A percentile compares a stretch with the other conserved stretches of the same genome.
Evolutionary conservation across 2,888 invertebrate species (phyloP).

Genomic region (Athetis lepigone): DNA sequence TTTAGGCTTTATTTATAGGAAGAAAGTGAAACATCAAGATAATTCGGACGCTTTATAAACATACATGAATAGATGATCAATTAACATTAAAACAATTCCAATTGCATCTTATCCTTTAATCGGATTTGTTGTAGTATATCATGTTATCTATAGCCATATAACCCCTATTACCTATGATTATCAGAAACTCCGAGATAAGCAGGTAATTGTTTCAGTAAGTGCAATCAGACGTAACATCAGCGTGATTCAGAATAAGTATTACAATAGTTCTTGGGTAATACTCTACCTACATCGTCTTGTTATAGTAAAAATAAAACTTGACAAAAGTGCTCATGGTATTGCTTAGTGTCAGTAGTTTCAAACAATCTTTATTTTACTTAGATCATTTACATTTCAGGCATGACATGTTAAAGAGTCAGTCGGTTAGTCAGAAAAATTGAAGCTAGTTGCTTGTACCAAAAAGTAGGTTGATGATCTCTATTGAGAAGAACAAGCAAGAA

Average conservation of each 20-base stretch:
- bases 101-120: not conserved
- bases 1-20: not conserved
- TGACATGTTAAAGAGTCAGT: too few relatives aligned
- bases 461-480: too few relatives aligned
- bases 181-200: not conserved
- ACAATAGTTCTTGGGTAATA: conserved; percentile 14
- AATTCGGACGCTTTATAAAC: not conserved
- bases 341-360: conserved; percentile 13
- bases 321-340: conserved; percentile 12
- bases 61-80: not conserved
- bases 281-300: not conserved
- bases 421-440: too few relatives aligned
- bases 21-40: not conserved
- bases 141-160: not conserved
- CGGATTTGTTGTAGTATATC: not conserved
- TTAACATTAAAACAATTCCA: not conserved
- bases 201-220: conserved; percentile 14
- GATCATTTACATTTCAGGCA: not conserved
- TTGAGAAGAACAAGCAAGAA: too few relatives aligned
- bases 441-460: too few relatives aligned
- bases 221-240: conserved; percentile 13
- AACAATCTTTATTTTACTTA: not conserved
- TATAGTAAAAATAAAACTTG: conserved; percentile 2
- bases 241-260: conserved; percentile 14
- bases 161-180: conserved; percentile 4